These are phyloP conservation scores for Apogon hyalosoma DNA, from an alignment of 2,797 vertebrate genomes.

Conservation along the genomic window DNA sequence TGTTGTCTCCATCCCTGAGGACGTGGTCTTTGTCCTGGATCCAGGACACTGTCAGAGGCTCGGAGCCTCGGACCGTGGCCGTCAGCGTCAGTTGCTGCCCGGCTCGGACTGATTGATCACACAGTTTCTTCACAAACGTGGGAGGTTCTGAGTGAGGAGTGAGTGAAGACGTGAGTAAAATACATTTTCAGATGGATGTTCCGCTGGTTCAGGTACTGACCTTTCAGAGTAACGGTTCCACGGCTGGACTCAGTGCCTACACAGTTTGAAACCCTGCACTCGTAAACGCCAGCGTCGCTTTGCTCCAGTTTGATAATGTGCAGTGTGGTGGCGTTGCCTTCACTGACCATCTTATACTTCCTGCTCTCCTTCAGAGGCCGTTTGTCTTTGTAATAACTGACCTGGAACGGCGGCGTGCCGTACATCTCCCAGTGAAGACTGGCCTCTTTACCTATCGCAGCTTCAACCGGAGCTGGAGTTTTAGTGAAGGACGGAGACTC, in stretches of 20 bases:
- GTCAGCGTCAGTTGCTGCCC: slow-evolving; percentile 86
- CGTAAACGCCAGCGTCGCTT: slow-evolving; percentile 92
- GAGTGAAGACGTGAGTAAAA: too few relatives aligned
- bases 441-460: slow-evolving; percentile 89
- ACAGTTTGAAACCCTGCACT: slow-evolving; percentile 90
- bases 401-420: slow-evolving; percentile 91
- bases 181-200: too few relatives aligned
- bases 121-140: slow-evolving; percentile 89
- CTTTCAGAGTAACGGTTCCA: slow-evolving; percentile 88
- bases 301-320: slow-evolving; percentile 89
- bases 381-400: slow-evolving; percentile 95
- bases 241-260: slow-evolving; percentile 88
- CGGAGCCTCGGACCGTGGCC: slow-evolving; percentile 88
- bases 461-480: slow-evolving; percentile 87
- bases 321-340: slow-evolving; percentile 88
- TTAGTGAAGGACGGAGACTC: slow-evolving; percentile 93
- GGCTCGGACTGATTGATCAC: slow-evolving; percentile 84
- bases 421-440: slow-evolving; percentile 92
- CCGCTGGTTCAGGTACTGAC: slow-evolving; percentile 79
- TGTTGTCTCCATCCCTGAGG: slow-evolving; percentile 88
- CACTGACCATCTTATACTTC: slow-evolving; percentile 91
- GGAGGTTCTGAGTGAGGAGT: slow-evolving; percentile 85
- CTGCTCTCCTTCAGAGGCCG: slow-evolving; percentile 92
- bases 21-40: slow-evolving; percentile 91
- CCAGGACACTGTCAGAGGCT: slow-evolving; percentile 90